phyloP scores from a whole-genome alignment of 2,113 vertebrate genomes.

The Microcebus griseorufus region DNA sequence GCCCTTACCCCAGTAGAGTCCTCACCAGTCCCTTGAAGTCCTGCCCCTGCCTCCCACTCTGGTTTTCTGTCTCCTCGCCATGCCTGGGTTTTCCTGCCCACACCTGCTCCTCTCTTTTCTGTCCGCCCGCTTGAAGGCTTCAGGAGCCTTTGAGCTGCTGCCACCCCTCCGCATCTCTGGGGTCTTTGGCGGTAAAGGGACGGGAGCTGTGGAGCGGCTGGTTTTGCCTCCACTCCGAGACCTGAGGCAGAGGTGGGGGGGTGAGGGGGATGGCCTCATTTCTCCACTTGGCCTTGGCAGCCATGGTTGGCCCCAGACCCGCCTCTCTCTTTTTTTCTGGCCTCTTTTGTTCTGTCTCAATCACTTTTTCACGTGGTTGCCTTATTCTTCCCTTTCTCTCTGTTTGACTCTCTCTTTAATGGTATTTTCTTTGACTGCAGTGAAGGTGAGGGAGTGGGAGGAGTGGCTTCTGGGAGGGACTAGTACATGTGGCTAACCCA shows the following conservation, averaged over 20 bases:
- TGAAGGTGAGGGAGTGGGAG: slow-evolving; percentile 56
- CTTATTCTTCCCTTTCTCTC: slow-evolving; percentile 44
- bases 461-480: slow-evolving; percentile 57
- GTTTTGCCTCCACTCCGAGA: not conserved
- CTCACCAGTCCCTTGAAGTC: not conserved
- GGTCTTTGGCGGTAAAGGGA: not conserved
- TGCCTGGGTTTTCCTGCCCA: not conserved
- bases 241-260: not conserved
- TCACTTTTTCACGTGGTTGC: slow-evolving; percentile 53
- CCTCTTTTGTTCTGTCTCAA: slow-evolving; percentile 66
- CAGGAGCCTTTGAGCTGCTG: not conserved
- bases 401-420: slow-evolving; percentile 4
- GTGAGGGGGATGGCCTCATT: not conserved
- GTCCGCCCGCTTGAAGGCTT: not conserved
- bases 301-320: not conserved
- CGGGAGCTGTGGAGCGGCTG: not conserved
- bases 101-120: not conserved
- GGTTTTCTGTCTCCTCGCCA: not conserved
- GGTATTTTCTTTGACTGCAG: slow-evolving; percentile 58
- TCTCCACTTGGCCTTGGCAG: not conserved
- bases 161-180: not conserved
- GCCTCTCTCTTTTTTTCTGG: slow-evolving; percentile 8
- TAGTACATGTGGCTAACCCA: slow-evolving; percentile 30
- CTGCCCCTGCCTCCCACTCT: not conserved
- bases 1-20: not conserved